These are phyloP conservation scores for Girardinus metallicus DNA, from an alignment of 2,797 vertebrate species.

Conservation along the genomic window DNA sequence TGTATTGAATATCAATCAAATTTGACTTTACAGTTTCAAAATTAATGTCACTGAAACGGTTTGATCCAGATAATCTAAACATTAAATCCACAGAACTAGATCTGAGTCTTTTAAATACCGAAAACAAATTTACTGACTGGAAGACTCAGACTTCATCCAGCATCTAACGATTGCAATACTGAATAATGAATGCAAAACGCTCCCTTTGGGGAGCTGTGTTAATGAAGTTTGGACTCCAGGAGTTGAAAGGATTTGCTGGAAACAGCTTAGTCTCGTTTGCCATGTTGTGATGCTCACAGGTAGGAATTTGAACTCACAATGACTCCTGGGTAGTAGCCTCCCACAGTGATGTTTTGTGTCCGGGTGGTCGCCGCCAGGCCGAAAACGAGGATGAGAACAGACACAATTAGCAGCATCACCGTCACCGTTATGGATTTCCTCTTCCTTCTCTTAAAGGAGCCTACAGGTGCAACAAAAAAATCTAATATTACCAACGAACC, in stretches of 20 bases:
- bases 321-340: constrained; percentile 97
- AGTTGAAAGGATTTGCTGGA: constrained; percentile 32
- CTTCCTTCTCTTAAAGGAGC: constrained; percentile 95
- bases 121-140: constrained; percentile 55
- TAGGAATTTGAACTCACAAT: constrained; percentile 88
- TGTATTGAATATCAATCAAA: constrained; percentile 28
- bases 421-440: constrained; percentile 96
- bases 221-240: constrained; percentile 40
- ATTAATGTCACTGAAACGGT: constrained; percentile 2
- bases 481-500: neutral
- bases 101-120: constrained; percentile 36
- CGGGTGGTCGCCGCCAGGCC: constrained; percentile 96
- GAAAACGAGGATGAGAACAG: constrained; percentile 93
- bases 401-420: constrained; percentile 93
- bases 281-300: constrained; percentile 10
- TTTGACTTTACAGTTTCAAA: constrained; percentile 20
- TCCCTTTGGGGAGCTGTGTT: constrained; percentile 41
- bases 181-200: constrained; percentile 77
- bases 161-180: constrained; percentile 64
- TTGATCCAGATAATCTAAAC: neutral
- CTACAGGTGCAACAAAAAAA: constrained; percentile 64
- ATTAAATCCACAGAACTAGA: neutral
- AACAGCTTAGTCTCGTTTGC: constrained; percentile 18
- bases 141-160: constrained; percentile 55
- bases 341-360: constrained; percentile 98